These are phyloP conservation scores for Hydrochoerus hydrochaeris DNA, from an alignment of 2,113 vertebrate genomes.

Conservation along the genomic window DNA sequence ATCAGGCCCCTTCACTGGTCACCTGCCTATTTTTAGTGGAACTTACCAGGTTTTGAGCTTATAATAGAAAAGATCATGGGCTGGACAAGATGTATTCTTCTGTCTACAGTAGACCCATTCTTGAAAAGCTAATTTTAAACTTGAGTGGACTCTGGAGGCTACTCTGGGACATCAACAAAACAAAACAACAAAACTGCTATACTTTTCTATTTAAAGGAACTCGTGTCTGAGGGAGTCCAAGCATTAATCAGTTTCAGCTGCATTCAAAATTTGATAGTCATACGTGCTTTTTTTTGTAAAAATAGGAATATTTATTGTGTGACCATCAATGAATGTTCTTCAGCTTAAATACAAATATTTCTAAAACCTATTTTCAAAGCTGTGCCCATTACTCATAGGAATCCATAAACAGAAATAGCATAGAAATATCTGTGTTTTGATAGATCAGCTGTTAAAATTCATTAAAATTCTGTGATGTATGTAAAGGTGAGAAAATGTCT, in stretches of 20 bases:
- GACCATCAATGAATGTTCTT: background rate
- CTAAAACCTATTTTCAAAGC: background rate
- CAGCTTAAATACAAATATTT: background rate
- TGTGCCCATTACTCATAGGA: background rate
- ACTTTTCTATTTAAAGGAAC: background rate
- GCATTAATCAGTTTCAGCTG: too few relatives aligned
- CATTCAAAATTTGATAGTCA: background rate
- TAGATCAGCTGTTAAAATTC: background rate
- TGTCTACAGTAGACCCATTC: background rate
- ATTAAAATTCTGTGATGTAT: background rate
- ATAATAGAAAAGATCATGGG: background rate
- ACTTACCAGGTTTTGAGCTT: background rate
- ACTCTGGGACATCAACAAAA: background rate
- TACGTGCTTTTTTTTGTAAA: background rate
- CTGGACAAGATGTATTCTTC: background rate
- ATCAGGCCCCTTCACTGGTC: too few relatives aligned
- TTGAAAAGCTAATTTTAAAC: background rate
- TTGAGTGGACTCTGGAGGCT: background rate
- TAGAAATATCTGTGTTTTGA: background rate
- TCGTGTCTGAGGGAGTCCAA: background rate
- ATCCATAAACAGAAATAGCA: background rate
- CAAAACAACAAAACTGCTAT: background rate
- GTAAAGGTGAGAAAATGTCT: background rate
- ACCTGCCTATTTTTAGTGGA: background rate
- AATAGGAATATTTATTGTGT: background rate